Base-by-base conservation (phyloP, 2,797 vertebrate species). In the Tiaroga cobitis region DNA sequence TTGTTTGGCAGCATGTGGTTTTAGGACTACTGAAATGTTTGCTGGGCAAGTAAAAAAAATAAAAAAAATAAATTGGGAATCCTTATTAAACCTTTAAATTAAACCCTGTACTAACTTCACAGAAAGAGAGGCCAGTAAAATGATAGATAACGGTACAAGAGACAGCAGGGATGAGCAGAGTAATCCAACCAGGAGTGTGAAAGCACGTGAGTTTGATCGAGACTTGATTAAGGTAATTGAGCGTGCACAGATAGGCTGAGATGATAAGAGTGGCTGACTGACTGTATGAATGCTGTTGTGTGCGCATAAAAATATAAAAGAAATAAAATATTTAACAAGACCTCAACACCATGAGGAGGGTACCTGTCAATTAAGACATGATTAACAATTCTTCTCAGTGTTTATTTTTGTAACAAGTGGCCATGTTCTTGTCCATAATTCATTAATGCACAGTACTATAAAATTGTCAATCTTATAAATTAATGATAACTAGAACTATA, bases 171-270 rank as follows among this genome's bases (percentile, higher is more conserved):
- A 65, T 75, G 43, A 54, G 43, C 43, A 0, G 32, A 29, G 43
- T 54, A 51, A 75, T 83, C 72, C 72, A 34, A 76, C 39, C 43
- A 83, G 59, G 43, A 76, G 72, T n/a, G 41, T 15, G 61, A 83
- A 61, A 54, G n/a, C 59, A 75, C 0, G 41, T 8, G 41, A 49
- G 70, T 61, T 72, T 82, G 80, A 61, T 46, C 74, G 26, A 82
- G 68, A 74, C 59, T 72, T 39, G 72, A 67, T 67, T 76, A 67
- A 75, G 29, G 51, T 76, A 67, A 83, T 67, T 43, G 59, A 67
- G 41, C 8, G 2, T 1, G 5, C 26, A n/a, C 72, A 83, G 59
- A 76, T 67, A 59, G 81, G 21, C 59, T 5, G 9, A 83, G 15
- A 65, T 1, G 6, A 41, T 21, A 77, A 61, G 75, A 39, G 51